Conservation (phyloP, 2,888 invertebrate species). For the Drosophila nigritarsus region DNA sequence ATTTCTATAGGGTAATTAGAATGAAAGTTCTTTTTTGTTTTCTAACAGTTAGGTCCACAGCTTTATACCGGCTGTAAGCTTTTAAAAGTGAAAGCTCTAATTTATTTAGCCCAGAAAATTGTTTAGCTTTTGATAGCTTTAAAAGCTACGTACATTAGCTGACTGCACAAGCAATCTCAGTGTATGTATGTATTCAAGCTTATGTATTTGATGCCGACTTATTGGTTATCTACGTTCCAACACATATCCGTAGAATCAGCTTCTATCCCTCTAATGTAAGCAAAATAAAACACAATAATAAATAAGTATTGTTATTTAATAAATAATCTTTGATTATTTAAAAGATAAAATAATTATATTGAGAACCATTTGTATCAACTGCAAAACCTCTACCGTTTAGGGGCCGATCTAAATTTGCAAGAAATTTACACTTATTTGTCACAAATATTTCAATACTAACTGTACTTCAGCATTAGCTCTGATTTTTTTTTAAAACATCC, state of each 20-base stretch:
- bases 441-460: neutral
- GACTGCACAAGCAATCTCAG: neutral
- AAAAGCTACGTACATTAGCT: neutral
- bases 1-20: neutral
- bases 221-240: neutral
- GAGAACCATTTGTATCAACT: neutral
- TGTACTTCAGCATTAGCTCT: neutral
- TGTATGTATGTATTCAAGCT: neutral
- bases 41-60: neutral
- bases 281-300: neutral
- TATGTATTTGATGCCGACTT: neutral
- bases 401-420: neutral
- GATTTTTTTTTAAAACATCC: neutral
- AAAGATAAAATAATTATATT: neutral
- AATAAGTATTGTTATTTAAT: neutral
- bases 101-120: neutral
- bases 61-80: neutral
- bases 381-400: neutral
- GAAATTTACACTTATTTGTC: neutral
- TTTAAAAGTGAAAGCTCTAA: neutral
- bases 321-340: neutral
- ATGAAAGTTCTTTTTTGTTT: neutral
- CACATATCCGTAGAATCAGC: neutral
- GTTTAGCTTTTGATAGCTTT: conserved; percentile 5
- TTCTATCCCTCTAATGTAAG: neutral